Conservation (phyloP, 2,113 vertebrate genomes). For the Calonectris borealis region DNA sequence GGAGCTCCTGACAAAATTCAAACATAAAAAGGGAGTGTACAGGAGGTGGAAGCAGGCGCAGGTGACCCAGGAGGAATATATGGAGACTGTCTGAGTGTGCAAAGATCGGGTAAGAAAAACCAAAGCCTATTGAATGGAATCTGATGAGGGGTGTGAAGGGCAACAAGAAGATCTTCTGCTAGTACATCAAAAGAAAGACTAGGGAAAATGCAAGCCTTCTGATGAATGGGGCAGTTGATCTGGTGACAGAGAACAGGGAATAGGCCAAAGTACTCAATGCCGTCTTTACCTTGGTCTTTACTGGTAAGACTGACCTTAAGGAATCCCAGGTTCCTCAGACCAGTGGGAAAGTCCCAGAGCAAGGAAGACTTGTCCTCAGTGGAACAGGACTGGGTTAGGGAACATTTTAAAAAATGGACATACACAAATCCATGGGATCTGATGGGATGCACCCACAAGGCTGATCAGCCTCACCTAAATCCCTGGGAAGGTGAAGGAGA, state of each 20-base stretch:
- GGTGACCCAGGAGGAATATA: background rate
- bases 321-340: background rate
- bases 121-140: background rate
- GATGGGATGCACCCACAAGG: background rate
- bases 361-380: background rate
- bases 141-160: background rate
- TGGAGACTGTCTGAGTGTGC: background rate
- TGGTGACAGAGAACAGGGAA: background rate
- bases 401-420: background rate
- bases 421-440: background rate
- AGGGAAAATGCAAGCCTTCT: background rate
- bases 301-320: background rate
- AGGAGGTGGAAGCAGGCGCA: background rate
- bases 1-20: background rate
- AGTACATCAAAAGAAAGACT: background rate
- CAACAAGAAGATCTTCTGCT: background rate
- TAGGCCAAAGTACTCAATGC: background rate
- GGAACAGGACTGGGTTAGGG: background rate
- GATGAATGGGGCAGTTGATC: background rate
- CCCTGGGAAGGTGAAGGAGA: background rate
- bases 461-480: background rate
- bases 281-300: background rate
- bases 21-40: background rate
- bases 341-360: background rate
- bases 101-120: background rate